Conservation (phyloP, 2,888 invertebrate species). For the Tineola bisselliella region DNA sequence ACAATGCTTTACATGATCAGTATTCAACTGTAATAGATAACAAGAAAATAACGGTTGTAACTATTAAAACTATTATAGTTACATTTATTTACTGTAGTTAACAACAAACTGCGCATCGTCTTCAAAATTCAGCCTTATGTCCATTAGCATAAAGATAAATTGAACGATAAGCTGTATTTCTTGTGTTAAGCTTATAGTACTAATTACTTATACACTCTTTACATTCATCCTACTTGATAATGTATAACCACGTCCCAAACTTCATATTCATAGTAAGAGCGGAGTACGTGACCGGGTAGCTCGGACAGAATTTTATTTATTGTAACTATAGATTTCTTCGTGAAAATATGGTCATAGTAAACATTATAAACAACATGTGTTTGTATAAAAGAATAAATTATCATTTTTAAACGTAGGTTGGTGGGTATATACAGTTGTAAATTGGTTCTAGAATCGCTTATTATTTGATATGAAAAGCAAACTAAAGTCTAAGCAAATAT, state of each 20-base stretch:
- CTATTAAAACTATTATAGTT: not conserved
- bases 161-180: not conserved
- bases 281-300: not conserved
- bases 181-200: constrained; percentile 19
- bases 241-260: constrained; percentile 6
- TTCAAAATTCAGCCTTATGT: not conserved
- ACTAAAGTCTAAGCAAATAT: not conserved
- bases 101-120: not conserved
- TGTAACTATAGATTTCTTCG: not conserved
- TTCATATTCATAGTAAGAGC: not conserved
- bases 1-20: not conserved
- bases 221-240: constrained; percentile 19
- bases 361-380: not conserved
- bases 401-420: not conserved
- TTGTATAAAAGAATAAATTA: not conserved
- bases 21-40: not conserved
- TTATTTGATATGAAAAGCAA: not conserved
- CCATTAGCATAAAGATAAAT: not conserved
- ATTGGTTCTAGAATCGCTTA: too few species aligned
- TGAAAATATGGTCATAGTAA: constrained; percentile 2
- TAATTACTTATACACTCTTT: constrained; percentile 39
- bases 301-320: not conserved
- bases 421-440: too few species aligned
- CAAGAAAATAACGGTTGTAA: not conserved
- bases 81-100: not conserved